Evolutionary conservation across 2,113 vertebrate species (phyloP), one percentile per base, ranked within the genome.

Genomic region (Cyprinus carpio): DNA sequence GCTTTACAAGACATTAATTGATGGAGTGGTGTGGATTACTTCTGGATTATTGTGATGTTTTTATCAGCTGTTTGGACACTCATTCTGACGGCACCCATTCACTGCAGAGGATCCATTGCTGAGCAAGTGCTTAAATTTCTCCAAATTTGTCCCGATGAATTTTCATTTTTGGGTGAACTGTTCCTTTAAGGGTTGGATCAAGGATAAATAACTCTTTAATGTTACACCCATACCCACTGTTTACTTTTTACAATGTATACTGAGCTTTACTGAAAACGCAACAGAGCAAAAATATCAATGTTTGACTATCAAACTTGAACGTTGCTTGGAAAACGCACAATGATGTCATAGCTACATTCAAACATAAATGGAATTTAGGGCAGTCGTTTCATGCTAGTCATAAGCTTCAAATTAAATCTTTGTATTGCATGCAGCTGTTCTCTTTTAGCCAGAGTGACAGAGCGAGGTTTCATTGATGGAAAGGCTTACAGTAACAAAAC

Each of bases 361-460:
- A 62, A 62, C 76, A 79, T 27, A 29, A 65, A 29, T 65, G 58
- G 58, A 46, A 29, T 64, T 43, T 15, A 81, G 25, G 60, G 18
- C 60, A 82, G 80, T 62, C 51, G 37, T 77, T 74, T 80, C 67
- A 43, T 86, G 62, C 34, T 25, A 46, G 83, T 79, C 65, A 75
- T 64, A 77, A 1, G 18, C 20, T 81, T 58, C 51, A 49, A 11
- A 25, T 27, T 31, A 75, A 67, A 43, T 84, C 8, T 46, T 43
- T 31, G 6, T 25, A 56, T 34, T 71, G 62, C 64, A 71, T 74
- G 76, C 86, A 76, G 89, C 85, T 82, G 81, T 75, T 74, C 37
- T 75, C 62, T 83, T 81, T 56, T 62, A 60, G 51, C 27, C 43
- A 27, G n/a, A 49, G 29, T 56, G 16, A 31, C 65, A 29, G 29